These are phyloP conservation scores for Formica exsecta DNA, from an alignment of 1,140 invertebrate genomes.

Conservation along the genomic window DNA sequence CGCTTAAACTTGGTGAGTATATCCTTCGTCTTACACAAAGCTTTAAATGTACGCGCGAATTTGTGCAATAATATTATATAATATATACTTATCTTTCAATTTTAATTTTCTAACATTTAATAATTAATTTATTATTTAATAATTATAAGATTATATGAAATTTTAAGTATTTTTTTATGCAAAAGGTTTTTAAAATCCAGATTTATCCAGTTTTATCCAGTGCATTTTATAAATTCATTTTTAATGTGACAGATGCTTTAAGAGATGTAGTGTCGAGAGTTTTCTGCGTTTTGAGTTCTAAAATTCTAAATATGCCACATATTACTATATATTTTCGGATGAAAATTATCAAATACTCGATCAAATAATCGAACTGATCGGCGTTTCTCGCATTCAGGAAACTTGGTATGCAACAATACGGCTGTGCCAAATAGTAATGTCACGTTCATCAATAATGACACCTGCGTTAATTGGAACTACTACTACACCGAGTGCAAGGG, in stretches of 20 bases:
- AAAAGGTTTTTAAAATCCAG: neutral
- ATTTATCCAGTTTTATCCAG: neutral
- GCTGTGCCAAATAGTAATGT: slow-evolving; percentile 85
- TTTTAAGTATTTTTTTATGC: neutral
- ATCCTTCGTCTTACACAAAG: neutral
- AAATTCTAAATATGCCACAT: neutral
- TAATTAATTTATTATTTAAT: neutral
- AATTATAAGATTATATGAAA: neutral
- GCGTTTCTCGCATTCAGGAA: slow-evolving; percentile 80
- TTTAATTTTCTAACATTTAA: slow-evolving; percentile 23
- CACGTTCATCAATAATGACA: slow-evolving; percentile 87
- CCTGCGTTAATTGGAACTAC: slow-evolving; percentile 99
- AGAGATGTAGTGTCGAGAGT: neutral
- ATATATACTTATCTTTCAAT: neutral
- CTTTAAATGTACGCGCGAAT: neutral
- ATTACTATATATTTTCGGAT: neutral
- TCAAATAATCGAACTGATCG: slow-evolving; percentile 24
- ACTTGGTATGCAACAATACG: slow-evolving; percentile 88
- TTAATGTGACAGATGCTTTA: neutral
- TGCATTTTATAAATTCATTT: neutral
- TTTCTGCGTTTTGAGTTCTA: neutral
- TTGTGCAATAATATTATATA: neutral
- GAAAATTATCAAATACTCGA: neutral
- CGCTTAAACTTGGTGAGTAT: slow-evolving; percentile 87
- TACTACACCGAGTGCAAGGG: slow-evolving; percentile 98